Evolutionary conservation across 2,888 invertebrate species (phyloP), one percentile per base, ranked within the genome.

Genomic region (Ceriagrion tenellum): DNA sequence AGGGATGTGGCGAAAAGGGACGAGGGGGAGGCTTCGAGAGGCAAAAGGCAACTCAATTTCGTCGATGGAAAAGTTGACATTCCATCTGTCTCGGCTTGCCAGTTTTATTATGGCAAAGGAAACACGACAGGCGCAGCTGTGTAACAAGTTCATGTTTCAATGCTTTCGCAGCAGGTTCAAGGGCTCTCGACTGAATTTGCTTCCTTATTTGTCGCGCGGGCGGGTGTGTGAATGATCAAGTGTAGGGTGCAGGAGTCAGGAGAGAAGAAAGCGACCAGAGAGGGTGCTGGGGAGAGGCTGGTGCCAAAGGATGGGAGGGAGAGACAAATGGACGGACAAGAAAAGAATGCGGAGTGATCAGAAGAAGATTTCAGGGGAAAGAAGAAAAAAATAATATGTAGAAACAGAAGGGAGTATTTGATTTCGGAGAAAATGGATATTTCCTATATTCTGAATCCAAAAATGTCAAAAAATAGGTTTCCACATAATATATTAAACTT

Each of bases 51-150:
- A 69, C 69, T 69, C 69, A 69, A 69, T 69, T 69, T 10, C 69
- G 26, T 23, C 69, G n/a, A 69, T 69, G 69, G 69, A 69, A 69
- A 69, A 69, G 69, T 69, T 69, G 69, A 69, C 69, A 69, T n/a
- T 69, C 69, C 69, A 69, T 69, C 69, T 69, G 69, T 69, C 69
- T 69, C 69, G 26, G 23, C 69, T 6, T 69, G 26, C 69, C 69
- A n/a, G 10, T 69, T 69, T 69, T n/a, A 69, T 69, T 69, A 69
- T 69, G 69, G 0, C 69, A 26, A 69, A 26, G n/a, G 69, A 69
- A n/a, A 69, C 69, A 69, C n/a, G 69, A n/a, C 69, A n/a, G 69
- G 23, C 69, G 69, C 69, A 69, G 69, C 69, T 69, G 69, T n/a
- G 69, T 26, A 69, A 69, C 69, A 26, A 69, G 26, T 69, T 69